These are phyloP conservation scores for Ophion slaviceki DNA, from an alignment of 2,888 invertebrate genomes.

Conservation along the genomic window DNA sequence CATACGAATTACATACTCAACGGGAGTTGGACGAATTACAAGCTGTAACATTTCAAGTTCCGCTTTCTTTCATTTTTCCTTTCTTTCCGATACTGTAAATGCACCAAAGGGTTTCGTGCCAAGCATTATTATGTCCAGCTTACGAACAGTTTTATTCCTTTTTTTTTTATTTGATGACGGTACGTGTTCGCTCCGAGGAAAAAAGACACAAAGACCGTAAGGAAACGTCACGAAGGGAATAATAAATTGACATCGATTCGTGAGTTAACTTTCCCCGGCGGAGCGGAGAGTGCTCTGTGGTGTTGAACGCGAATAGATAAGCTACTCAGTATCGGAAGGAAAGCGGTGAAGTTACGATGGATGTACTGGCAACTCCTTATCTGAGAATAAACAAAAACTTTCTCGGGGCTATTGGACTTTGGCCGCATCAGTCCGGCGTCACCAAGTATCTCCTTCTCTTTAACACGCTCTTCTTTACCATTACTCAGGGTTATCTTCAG, in stretches of 20 bases:
- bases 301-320: background rate
- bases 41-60: background rate
- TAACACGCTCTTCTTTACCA: slow-evolving; percentile 65
- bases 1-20: background rate
- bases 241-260: slow-evolving; percentile 64
- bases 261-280: background rate
- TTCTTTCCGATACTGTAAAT: background rate
- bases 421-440: slow-evolving; percentile 72
- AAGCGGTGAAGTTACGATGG: slow-evolving; percentile 51
- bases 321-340: slow-evolving; percentile 43
- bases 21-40: slow-evolving; percentile 3
- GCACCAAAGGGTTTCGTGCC: slow-evolving; percentile 1
- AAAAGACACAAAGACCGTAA: slow-evolving; percentile 10
- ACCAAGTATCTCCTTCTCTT: slow-evolving; percentile 64
- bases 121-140: slow-evolving; percentile 28
- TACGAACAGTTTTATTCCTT: background rate
- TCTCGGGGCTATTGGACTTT: slow-evolving; percentile 69
- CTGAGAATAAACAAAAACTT: slow-evolving; percentile 63
- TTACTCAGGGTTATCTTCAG: slow-evolving; percentile 70
- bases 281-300: background rate
- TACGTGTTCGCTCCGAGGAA: background rate
- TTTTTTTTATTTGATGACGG: slow-evolving; percentile 4
- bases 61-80: background rate
- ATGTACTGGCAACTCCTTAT: slow-evolving; percentile 59
- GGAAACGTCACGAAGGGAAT: slow-evolving; percentile 56